Evolutionary conservation across 2,113 vertebrate genomes (phyloP), one percentile per base, ranked within the genome.

Genomic region (Myxocyprinus asiaticus): DNA sequence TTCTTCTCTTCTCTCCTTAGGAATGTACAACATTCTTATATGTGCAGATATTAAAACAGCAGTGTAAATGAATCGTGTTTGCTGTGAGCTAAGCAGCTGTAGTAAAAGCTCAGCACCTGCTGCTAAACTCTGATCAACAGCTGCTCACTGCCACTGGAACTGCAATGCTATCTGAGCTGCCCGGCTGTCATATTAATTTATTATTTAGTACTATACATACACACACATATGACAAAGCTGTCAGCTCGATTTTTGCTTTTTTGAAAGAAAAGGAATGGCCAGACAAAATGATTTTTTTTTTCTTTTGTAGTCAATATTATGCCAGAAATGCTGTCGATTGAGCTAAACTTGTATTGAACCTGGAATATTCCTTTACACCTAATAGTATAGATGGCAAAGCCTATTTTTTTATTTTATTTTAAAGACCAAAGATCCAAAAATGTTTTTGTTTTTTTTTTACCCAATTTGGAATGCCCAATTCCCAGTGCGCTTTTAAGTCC

Each of bases 41-140:
- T 8, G 67, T 42, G 22, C 11, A n/a, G 33, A 55, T 68, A 22
- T 70, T 55, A 53, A 55, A 69, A 51, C 67, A 55, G 67, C 67
- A 70, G 50, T 69, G 48, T 50, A 55, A 55, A 33, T 69, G 67
- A 70, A 70, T 70, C 67, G 43, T 8, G 67, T 6, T n/a, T 70
- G 68, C 22, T 70, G 68, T 70, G 67, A 70, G 51, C 50, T 70
- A 15, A 56, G 55, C 22, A 33, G 67, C 62, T 64, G 62, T 14
- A 64, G 17, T 12, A 42, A 43, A 44, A 66, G 63, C 43, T 65
- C 63, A 66, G 42, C 67, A 70, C 67, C 67, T 55, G 67, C 50
- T 43, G 15, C 14, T 69, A 22, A 11, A 51, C 67, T 70, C 12
- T 55, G 50, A 70, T 70, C 14, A 70, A 70, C 67, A 70, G 48